Base-by-base conservation (phyloP, 1,140 invertebrate species). In the Drosophila jambulina region DNA sequence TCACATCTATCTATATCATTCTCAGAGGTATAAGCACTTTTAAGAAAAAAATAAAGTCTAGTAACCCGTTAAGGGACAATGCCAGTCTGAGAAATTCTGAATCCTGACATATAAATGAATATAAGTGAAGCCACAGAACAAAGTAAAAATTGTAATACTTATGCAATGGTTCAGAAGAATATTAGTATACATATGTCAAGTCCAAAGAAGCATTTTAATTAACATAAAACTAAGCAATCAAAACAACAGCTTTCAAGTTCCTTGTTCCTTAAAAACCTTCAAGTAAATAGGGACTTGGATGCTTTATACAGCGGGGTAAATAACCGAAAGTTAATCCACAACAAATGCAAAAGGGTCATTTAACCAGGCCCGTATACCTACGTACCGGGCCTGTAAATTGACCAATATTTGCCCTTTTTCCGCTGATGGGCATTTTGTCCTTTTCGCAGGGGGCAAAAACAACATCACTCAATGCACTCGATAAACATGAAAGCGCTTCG, bases 391-490 rank as follows among this genome's bases (percentile, higher is more conserved):
- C n/a, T 32, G 32, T 32, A 49, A 65, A 25, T 40, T 57, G 63
- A 32, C 63, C 68, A 71, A 38, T 42, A 40, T 42, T 17, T 59
- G 27, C 27, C n/a, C 36, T 71, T 71, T 71, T 34, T 34, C 13
- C 65, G 51, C 34, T 19, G 68, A 58, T 79, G 77, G 68, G 69
- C 51, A 61, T 57, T 64, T 42, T 60, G 75, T 58, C 25, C 38
- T 29, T 68, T 64, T 42, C 12, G 49, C 23, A 21, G 46, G 43
- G 46, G 40, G 21, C 25, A 68, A 80, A 77, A 61, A 79, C 48
- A 58, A 82, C 82, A 82, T 82, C 61, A 78, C 69, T 85, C 75
- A 82, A 70, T 60, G 62, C 65, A 46, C 45, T 46, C 54, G 58
- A 74, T 78, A 78, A 80, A 77, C 77, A 82, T 51, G 56, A 58